Evolutionary conservation across 2,888 invertebrate genomes (phyloP).

Genomic region (Drosophila setosimentum): DNA sequence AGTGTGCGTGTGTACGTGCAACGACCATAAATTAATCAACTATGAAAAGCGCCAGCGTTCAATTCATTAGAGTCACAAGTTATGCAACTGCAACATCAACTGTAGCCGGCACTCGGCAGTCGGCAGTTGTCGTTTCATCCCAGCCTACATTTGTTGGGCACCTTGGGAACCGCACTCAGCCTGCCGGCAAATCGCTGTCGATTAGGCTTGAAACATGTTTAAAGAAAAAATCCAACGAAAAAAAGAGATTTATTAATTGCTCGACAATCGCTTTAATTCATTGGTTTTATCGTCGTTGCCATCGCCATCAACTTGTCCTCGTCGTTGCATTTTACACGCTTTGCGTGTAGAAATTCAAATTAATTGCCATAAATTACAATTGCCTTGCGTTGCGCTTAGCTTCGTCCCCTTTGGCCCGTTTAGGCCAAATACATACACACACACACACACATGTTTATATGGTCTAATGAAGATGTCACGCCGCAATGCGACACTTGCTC

Average conservation of each 20-base stretch:
- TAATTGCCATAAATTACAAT: constrained; percentile 69
- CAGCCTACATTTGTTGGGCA: constrained; percentile 51
- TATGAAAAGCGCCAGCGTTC: constrained; percentile 21
- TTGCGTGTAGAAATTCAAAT: constrained; percentile 80
- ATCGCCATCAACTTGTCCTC: constrained; percentile 57
- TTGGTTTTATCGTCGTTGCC: constrained; percentile 55
- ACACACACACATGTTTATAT: constrained; percentile 1
- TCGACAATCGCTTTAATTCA: constrained; percentile 57
- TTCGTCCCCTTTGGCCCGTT: constrained; percentile 30
- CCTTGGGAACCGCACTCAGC: constrained; percentile 75
- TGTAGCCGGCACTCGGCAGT: constrained; percentile 28
- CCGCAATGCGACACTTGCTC: constrained; percentile 38
- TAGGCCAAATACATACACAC: constrained; percentile 10
- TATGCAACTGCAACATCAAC: constrained; percentile 49
- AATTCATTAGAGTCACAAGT: constrained; percentile 49
- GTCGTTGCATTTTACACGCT: constrained; percentile 73
- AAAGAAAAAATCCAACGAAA: constrained; percentile 20
- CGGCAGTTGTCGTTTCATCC: constrained; percentile 60
- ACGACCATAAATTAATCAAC: constrained; percentile 53
- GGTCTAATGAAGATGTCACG: constrained; percentile 69
- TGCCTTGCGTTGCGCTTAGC: constrained; percentile 69
- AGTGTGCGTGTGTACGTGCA: constrained; percentile 24
- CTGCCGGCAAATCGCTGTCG: constrained; percentile 66
- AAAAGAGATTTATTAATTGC: constrained; percentile 76
- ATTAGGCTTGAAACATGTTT: constrained; percentile 61